phyloP scores from a whole-genome alignment of 2,888 invertebrate species.

The Emmelina monodactyla region DNA sequence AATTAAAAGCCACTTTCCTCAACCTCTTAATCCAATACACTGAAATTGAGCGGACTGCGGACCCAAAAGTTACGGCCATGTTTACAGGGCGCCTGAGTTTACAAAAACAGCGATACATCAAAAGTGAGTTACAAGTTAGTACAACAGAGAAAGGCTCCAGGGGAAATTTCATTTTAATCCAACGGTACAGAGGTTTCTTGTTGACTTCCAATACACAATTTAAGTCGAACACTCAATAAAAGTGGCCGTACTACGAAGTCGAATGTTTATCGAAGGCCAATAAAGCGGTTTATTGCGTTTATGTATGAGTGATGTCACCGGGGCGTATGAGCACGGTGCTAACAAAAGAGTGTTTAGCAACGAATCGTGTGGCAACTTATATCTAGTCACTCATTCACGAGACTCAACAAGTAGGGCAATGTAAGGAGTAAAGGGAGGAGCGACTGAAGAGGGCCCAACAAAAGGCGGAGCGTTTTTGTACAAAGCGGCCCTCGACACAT shows the following conservation, averaged over 20 bases:
- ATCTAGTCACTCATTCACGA: conserved; percentile 30
- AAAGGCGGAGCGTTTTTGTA: conserved; percentile 44
- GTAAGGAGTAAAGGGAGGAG: conserved; percentile 57
- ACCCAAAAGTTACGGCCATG: conserved; percentile 47
- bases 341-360: conserved; percentile 21
- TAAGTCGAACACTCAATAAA: conserved; percentile 26
- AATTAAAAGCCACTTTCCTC: conserved; percentile 11
- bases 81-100: conserved; percentile 47
- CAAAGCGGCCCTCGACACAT: conserved; percentile 37
- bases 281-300: too few relatives aligned
- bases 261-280: neutral
- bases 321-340: conserved; percentile 5
- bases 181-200: conserved; percentile 33
- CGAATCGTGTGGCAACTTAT: conserved; percentile 45
- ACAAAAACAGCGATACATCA: conserved; percentile 60
- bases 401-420: conserved; percentile 48
- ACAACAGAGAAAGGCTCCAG: neutral
- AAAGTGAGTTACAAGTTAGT: conserved; percentile 54
- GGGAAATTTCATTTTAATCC: conserved; percentile 43
- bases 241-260: conserved; percentile 21
- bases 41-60: conserved; percentile 24
- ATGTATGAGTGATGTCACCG: too few relatives aligned
- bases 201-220: conserved; percentile 35
- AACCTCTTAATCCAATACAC: conserved; percentile 28
- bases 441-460: conserved; percentile 38